Evolutionary conservation across 2,797 vertebrate genomes (phyloP).

Genomic region (Cirrhinus molitorella): DNA sequence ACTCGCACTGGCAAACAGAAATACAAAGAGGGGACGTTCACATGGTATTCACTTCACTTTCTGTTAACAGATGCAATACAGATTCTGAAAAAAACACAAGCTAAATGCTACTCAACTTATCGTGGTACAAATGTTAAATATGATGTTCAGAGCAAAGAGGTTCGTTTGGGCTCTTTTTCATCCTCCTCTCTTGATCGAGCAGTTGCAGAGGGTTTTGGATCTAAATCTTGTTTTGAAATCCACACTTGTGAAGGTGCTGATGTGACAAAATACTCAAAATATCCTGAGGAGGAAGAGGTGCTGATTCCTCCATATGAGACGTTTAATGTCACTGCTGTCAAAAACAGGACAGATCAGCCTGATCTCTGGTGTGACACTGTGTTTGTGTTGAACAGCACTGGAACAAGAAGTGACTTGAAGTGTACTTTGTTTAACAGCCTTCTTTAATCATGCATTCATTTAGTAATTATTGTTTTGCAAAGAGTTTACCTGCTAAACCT

Average conservation of each 20-base stretch:
- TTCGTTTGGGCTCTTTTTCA: slow-evolving; percentile 15
- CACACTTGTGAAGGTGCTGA: background rate
- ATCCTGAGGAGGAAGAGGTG: slow-evolving; percentile 2
- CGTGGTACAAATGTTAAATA: background rate
- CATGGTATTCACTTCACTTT: slow-evolving; percentile 2
- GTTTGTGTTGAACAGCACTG: slow-evolving; percentile 1
- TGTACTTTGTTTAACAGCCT: background rate
- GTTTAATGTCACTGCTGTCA: background rate
- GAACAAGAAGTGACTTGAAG: background rate
- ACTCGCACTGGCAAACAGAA: background rate
- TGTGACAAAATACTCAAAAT: background rate
- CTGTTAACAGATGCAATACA: background rate
- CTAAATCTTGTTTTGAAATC: background rate
- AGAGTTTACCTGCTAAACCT: no score
- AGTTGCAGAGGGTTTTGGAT: background rate
- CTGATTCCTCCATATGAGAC: slow-evolving; percentile 26
- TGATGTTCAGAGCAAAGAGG: background rate
- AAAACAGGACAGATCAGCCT: background rate
- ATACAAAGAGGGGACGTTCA: background rate
- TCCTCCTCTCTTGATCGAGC: background rate
- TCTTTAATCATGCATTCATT: no score
- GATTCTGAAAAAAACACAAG: slow-evolving; percentile 4
- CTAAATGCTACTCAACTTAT: background rate
- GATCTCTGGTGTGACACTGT: slow-evolving; percentile 8
- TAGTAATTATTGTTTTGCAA: no score